A percentile compares a stretch with the other conserved stretches of the same genome.
Evolutionary conservation across 2,888 invertebrate genomes (phyloP).

Genomic region (Drosophila pseudotakahashii): DNA sequence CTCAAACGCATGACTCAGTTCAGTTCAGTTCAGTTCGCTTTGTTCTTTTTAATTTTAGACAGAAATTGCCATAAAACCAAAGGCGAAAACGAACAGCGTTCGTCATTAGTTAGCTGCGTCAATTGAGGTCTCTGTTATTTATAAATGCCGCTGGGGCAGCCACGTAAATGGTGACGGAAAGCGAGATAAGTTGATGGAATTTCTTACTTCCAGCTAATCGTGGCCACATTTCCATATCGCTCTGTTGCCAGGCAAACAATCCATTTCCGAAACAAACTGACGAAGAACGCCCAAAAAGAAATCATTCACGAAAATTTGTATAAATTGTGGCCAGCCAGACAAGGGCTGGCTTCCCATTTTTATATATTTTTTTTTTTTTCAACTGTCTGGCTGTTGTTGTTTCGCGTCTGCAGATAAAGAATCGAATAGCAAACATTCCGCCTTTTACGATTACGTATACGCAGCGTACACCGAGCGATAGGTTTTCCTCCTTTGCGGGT

Average conservation of each 20-base stretch:
- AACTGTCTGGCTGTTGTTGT: conserved; percentile 21
- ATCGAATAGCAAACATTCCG: conserved; percentile 35
- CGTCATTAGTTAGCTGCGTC: conserved; percentile 46
- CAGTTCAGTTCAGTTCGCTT: conserved; percentile 40
- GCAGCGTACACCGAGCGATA: conserved; percentile 16
- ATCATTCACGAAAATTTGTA: conserved; percentile 39
- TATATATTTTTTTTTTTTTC: background rate
- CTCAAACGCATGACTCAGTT: conserved; percentile 51
- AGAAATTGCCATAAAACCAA: conserved; percentile 25
- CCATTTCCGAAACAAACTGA: conserved; percentile 1
- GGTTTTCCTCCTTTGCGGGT: conserved; percentile 13
- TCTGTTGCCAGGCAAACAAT: conserved; percentile 15
- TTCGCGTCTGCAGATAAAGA: conserved; percentile 41
- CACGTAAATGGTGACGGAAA: conserved; percentile 29
- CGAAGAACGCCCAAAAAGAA: conserved; percentile 14
- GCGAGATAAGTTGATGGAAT: conserved; percentile 27
- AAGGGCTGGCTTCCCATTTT: conserved; percentile 1
- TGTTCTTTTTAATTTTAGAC: conserved; percentile 52
- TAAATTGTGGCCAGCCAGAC: conserved; percentile 19
- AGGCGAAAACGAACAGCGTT: conserved; percentile 20
- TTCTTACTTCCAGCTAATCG: conserved; percentile 27
- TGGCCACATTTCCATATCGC: background rate
- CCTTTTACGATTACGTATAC: conserved; percentile 41
- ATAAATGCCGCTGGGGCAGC: conserved; percentile 35
- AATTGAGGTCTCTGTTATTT: conserved; percentile 38